A percentile compares a stretch with the other conserved stretches of the same genome.
phyloP scores from a whole-genome alignment of 2,888 invertebrate genomes.

The Andrena dorsata region DNA sequence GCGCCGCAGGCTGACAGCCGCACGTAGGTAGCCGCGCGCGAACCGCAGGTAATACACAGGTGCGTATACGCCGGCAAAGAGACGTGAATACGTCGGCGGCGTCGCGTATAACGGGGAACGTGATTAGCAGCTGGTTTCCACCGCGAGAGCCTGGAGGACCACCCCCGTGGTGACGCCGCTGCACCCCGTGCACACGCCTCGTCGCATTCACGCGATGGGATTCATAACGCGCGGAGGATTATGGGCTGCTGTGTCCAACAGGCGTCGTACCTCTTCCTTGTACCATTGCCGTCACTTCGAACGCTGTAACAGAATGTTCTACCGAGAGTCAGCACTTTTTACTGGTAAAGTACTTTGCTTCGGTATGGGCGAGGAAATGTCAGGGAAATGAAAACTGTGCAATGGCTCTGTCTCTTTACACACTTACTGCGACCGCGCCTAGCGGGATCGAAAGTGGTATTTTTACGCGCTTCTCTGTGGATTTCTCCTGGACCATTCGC shows the following conservation, averaged over 20 bases:
- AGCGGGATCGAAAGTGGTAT: too few species aligned
- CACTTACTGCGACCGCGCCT: too few species aligned
- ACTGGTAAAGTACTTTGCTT: too few species aligned
- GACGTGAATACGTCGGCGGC: slow-evolving; percentile 60
- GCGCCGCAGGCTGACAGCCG: slow-evolving; percentile 41
- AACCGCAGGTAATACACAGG: slow-evolving; percentile 48
- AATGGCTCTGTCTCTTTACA: too few species aligned
- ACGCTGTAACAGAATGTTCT: not conserved
- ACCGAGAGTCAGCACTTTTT: too few species aligned
- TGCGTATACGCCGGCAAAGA: slow-evolving; percentile 40
- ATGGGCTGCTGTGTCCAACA: slow-evolving; percentile 72
- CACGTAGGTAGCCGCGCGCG: slow-evolving; percentile 56
- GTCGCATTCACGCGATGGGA: slow-evolving; percentile 57
- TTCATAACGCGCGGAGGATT: slow-evolving; percentile 78
- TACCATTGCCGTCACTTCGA: slow-evolving; percentile 61
- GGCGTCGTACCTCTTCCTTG: slow-evolving; percentile 77
- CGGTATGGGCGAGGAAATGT: too few species aligned
- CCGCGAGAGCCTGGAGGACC: slow-evolving; percentile 69
- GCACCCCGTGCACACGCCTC: slow-evolving; percentile 61
- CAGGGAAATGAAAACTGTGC: too few species aligned
- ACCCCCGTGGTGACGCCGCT: slow-evolving; percentile 72
- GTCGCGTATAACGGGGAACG: slow-evolving; percentile 69
- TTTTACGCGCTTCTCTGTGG: too few species aligned
- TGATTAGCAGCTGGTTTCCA: slow-evolving; percentile 74
- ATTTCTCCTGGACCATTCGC: too few species aligned